These are phyloP conservation scores for Drosophila hydei DNA, from an alignment of 1,140 invertebrate species.

Conservation along the genomic window DNA sequence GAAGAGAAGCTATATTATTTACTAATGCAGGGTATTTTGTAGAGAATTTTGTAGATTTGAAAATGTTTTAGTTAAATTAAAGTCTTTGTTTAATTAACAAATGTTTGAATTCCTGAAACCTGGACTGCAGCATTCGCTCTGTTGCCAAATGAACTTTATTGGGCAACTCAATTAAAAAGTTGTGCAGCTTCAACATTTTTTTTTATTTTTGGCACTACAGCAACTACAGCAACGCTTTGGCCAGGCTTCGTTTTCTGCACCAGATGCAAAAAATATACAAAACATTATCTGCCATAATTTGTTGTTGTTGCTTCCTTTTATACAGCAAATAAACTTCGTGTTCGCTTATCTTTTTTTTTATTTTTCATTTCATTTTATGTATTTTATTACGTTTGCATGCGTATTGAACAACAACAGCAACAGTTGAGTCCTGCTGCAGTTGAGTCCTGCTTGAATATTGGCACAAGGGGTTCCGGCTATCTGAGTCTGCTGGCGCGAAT, in stretches of 20 bases:
- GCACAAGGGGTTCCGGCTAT: constrained; percentile 7
- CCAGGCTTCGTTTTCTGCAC: constrained; percentile 2
- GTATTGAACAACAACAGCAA: constrained; percentile 24
- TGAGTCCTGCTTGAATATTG: constrained; percentile 20
- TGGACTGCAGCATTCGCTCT: neutral
- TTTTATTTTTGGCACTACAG: constrained; percentile 9
- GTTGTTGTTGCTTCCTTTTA: constrained; percentile 28
- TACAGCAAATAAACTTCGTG: constrained; percentile 48
- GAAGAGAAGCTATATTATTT: no score
- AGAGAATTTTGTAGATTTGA: no score
- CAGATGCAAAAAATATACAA: constrained; percentile 41
- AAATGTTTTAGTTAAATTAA: no score
- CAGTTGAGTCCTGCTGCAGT: constrained; percentile 13
- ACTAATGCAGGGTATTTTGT: no score
- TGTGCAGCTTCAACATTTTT: constrained; percentile 25
- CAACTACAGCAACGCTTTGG: constrained; percentile 4
- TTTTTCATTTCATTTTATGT: constrained; percentile 2
- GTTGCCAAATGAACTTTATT: constrained; percentile 25
- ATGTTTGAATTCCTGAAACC: no score
- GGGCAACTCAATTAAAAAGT: constrained; percentile 45
- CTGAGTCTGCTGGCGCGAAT: constrained; percentile 37
- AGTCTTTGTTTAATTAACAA: no score
- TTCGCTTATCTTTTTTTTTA: constrained; percentile 24
- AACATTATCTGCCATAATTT: constrained; percentile 28
- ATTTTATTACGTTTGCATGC: constrained; percentile 19